These are phyloP conservation scores for Anarrhichthys ocellatus DNA, from an alignment of 2,113 vertebrate genomes.

Conservation along the genomic window DNA sequence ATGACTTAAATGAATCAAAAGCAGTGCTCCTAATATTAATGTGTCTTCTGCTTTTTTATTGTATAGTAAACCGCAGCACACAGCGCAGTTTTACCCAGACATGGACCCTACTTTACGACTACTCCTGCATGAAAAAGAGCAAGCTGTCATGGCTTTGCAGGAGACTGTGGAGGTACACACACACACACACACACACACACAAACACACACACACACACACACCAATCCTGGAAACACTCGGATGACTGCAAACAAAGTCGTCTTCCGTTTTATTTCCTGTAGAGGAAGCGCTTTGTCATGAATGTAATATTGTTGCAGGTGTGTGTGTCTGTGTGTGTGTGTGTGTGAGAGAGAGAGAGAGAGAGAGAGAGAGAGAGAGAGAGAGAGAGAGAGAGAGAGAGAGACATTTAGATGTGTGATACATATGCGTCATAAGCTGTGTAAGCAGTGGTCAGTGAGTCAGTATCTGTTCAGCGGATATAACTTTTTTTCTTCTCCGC, in stretches of 20 bases:
- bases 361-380: neutral
- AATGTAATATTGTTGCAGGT: slow-evolving; percentile 30
- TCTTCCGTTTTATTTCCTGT: slow-evolving; percentile 42
- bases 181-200: slow-evolving; percentile 35
- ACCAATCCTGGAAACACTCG: slow-evolving; percentile 30
- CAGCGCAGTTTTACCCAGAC: slow-evolving; percentile 54
- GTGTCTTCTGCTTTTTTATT: neutral
- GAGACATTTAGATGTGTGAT: neutral
- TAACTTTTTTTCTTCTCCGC: slow-evolving; percentile 30
- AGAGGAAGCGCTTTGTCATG: slow-evolving; percentile 33
- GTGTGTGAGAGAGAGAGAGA: neutral
- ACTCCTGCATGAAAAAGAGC: slow-evolving; percentile 84
- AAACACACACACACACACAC: slow-evolving; percentile 29
- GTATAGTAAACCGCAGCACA: slow-evolving; percentile 47
- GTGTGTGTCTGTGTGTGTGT: slow-evolving; percentile 29
- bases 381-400: neutral
- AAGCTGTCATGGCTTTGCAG: slow-evolving; percentile 78
- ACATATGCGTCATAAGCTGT: slow-evolving; percentile 52
- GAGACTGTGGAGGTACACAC: slow-evolving; percentile 84
- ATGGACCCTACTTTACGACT: slow-evolving; percentile 73
- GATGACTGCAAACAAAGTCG: slow-evolving; percentile 38
- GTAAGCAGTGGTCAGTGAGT: slow-evolving; percentile 73
- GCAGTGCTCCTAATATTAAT: neutral
- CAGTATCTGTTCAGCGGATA: slow-evolving; percentile 64
- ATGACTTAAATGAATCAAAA: neutral